A percentile compares a stretch with the other conserved stretches of the same genome.
Conservation (phyloP, 92 coral and sea anemone species). For the Muricea muricata region DNA sequence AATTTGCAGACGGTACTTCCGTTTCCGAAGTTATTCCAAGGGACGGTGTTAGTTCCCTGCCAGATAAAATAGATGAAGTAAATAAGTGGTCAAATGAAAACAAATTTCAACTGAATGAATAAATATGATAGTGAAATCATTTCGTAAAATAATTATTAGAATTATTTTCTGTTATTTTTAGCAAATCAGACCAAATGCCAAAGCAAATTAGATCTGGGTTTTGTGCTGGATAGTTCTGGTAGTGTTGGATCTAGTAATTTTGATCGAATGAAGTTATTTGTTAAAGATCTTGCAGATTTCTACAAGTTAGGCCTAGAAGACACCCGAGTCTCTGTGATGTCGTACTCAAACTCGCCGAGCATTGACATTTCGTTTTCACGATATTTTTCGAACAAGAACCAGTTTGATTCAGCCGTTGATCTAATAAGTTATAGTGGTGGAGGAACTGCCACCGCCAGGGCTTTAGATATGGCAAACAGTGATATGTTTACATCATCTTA, state of each 20-base stretch:
- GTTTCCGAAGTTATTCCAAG: too few relatives aligned
- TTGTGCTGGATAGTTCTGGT: too few relatives aligned
- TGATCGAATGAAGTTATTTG: slow-evolving; percentile 15
- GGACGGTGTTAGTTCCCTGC: too few relatives aligned
- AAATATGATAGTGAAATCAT: too few relatives aligned
- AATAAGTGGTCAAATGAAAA: too few relatives aligned
- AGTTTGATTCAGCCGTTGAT: background rate
- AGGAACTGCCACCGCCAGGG: background rate
- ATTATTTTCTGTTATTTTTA: background rate
- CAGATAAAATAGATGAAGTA: too few relatives aligned
- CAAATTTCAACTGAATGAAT: too few relatives aligned
- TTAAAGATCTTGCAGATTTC: background rate
- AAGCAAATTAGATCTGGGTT: slow-evolving; percentile 25
- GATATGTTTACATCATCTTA: background rate
- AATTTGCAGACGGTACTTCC: too few relatives aligned
- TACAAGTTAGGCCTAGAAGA: background rate
- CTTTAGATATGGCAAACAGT: slow-evolving; percentile 1
- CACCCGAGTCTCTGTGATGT: slow-evolving; percentile 36
- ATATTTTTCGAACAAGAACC: background rate
- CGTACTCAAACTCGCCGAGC: background rate
- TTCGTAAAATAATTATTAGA: too few relatives aligned
- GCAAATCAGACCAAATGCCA: background rate
- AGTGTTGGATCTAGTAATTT: background rate
- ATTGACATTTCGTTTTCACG: slow-evolving; percentile 2
- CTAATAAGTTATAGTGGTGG: background rate